Percentiles rank a stretch among this genome's conserved stretches.
Evolutionary conservation across 2,797 vertebrate species (phyloP).

Genomic region (Galago senegalensis): DNA sequence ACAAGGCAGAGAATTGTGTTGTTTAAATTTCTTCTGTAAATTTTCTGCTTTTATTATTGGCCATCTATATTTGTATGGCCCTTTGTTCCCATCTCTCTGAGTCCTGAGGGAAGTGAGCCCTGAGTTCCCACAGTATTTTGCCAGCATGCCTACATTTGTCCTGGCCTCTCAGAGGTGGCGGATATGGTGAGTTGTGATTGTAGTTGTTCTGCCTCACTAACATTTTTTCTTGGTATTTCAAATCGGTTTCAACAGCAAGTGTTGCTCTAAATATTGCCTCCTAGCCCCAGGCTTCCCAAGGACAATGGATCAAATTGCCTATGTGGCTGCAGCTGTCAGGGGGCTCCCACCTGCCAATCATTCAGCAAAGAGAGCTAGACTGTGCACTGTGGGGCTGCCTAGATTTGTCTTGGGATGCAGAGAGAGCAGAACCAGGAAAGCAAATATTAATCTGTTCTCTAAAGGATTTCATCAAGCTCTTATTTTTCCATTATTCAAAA

Average conservation of each 20-base stretch:
- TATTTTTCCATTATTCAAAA: background rate
- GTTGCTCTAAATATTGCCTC: slow-evolving; percentile 49
- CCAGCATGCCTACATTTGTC: slow-evolving; percentile 34
- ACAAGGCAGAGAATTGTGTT: background rate
- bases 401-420: background rate
- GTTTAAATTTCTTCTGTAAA: slow-evolving; percentile 7
- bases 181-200: background rate
- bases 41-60: background rate
- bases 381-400: background rate
- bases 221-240: slow-evolving; percentile 17
- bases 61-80: background rate
- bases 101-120: background rate
- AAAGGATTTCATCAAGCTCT: background rate
- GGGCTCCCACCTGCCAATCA: slow-evolving; percentile 31
- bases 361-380: background rate
- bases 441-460: background rate
- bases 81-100: background rate
- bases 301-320: slow-evolving; percentile 48
- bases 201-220: background rate
- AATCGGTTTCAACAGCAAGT: background rate
- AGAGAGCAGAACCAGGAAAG: slow-evolving; percentile 6
- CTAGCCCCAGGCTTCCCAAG: slow-evolving; percentile 40
- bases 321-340: background rate
- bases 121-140: background rate
- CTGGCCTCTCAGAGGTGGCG: slow-evolving; percentile 20